Base-by-base conservation (phyloP, 2,797 vertebrate genomes). In the Chrosomus eos region DNA sequence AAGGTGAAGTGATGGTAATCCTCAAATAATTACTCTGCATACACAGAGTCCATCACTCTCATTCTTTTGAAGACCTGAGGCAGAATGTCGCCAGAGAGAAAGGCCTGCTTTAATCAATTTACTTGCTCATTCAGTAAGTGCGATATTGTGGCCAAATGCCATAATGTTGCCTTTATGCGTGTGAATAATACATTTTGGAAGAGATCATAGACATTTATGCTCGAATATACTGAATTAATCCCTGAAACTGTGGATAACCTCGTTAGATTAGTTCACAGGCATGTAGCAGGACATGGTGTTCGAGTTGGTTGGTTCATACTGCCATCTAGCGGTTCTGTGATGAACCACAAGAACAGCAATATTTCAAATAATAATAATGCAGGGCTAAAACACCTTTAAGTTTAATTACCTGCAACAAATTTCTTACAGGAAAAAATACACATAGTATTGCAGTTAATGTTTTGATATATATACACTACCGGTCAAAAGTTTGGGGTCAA, bases 1-100 rank as follows among this genome's bases (percentile, higher is more conserved):
- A 71, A 64, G 0, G 92, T 93, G 92, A 88, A 94, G 94, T 96
- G 93, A 94, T 90, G 94, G 92, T 93, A 94, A 96, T 94, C 94
- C 94, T 89, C 87, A 83, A 91, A 91, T 89, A 88, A 83, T 90
- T 85, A 73, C 85, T 88, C 83, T 80, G 86, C 45, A 76, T 75
- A 83, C 85, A 88, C 80, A 79, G 81, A 76, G n/a, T 62, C 66
- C 62, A 88, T 87, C 88, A 85, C 75, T 90, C 86, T 86, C 55
- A 45, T 77, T 84, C 48, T 77, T 60, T 62, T 77, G 21, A 60
- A 70, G 74, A 78, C 64, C 51, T 14, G 74, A 48, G 64, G 36
- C 73, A 81, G 21, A 38, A 76, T 38, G 55, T 14, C 40, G 71
- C 1, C 11, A 77, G 66, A 71, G 66, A 53, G 64, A 80, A 45